Evolutionary conservation across 1,140 invertebrate species (phyloP).

Genomic region (Asbolus verrucosus): DNA sequence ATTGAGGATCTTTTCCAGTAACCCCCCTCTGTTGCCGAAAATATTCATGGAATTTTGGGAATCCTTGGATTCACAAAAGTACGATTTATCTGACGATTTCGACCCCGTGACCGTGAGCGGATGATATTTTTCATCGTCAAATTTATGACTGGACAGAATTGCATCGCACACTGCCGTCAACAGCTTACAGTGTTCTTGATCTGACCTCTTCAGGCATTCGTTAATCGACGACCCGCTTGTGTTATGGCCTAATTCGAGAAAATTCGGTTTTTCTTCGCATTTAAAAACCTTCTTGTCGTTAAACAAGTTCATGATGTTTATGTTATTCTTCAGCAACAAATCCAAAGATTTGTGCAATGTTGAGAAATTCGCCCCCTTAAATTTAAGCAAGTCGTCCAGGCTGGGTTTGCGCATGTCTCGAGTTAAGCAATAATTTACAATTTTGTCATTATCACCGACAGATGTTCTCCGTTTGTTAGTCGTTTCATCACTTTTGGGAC

Average conservation of each 20-base stretch:
- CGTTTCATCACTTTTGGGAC: not conserved
- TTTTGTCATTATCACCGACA: not conserved
- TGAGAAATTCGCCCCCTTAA: not conserved
- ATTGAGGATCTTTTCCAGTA: not conserved
- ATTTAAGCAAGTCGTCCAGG: not conserved
- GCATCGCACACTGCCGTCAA: conserved; percentile 19
- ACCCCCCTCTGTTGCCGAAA: not conserved
- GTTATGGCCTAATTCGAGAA: conserved; percentile 3
- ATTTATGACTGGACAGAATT: conserved; percentile 18
- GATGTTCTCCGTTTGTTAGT: not conserved
- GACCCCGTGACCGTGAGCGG: not conserved
- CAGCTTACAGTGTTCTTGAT: not conserved
- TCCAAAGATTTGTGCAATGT: not conserved
- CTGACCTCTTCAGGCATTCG: not conserved
- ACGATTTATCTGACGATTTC: not conserved
- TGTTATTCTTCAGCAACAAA: conserved; percentile 16
- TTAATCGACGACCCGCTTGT: not conserved
- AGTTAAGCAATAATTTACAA: not conserved
- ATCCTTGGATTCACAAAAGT: not conserved
- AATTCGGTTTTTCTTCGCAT: not conserved
- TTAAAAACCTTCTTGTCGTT: conserved; percentile 3
- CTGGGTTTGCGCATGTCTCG: not conserved
- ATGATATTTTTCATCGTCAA: not conserved
- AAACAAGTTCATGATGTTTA: conserved; percentile 19
- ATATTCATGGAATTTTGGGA: not conserved